Conservation (phyloP, 1,140 invertebrate genomes). For the Scaptodrosophila lebanonensis region DNA sequence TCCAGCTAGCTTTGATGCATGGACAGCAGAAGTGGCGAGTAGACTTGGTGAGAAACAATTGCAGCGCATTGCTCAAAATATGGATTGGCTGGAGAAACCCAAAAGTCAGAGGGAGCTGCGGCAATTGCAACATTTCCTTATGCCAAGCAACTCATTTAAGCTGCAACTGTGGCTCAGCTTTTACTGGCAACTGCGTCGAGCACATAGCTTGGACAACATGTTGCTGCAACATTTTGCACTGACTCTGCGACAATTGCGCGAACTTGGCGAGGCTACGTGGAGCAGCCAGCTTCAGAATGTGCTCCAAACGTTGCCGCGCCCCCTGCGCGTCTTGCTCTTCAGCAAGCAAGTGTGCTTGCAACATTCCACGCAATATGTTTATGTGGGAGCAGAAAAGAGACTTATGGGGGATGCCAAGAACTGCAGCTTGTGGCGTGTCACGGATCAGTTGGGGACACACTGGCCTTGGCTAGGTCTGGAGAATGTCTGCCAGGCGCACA, state of each 20-base stretch:
- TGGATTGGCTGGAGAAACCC: conserved; percentile 14
- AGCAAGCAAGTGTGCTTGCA: conserved; percentile 39
- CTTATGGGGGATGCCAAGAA: conserved; percentile 40
- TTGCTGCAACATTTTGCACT: conserved; percentile 33
- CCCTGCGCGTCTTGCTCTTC: conserved; percentile 8
- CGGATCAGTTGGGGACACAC: neutral
- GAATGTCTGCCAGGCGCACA: conserved; percentile 30
- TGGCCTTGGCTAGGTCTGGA: conserved; percentile 18
- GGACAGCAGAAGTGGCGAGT: conserved; percentile 29
- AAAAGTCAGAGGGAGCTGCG: neutral
- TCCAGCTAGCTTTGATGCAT: conserved; percentile 16
- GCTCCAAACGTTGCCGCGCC: conserved; percentile 34
- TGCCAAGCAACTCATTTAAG: conserved; percentile 29
- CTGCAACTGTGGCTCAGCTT: conserved; percentile 35
- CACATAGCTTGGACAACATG: neutral
- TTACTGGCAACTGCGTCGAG: conserved; percentile 32
- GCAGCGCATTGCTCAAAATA: conserved; percentile 38
- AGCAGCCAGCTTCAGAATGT: conserved; percentile 41
- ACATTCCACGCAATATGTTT: conserved; percentile 30
- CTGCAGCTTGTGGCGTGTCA: conserved; percentile 42
- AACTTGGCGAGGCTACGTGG: neutral
- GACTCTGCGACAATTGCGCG: conserved; percentile 14
- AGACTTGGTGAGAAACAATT: conserved; percentile 6
- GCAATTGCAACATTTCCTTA: conserved; percentile 20
- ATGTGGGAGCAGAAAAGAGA: conserved; percentile 2